Percentiles rank a stretch among this genome's conserved stretches.
These are phyloP conservation scores for Poeciliopsis prolifica DNA, from an alignment of 2,113 vertebrate genomes.

Conservation along the genomic window DNA sequence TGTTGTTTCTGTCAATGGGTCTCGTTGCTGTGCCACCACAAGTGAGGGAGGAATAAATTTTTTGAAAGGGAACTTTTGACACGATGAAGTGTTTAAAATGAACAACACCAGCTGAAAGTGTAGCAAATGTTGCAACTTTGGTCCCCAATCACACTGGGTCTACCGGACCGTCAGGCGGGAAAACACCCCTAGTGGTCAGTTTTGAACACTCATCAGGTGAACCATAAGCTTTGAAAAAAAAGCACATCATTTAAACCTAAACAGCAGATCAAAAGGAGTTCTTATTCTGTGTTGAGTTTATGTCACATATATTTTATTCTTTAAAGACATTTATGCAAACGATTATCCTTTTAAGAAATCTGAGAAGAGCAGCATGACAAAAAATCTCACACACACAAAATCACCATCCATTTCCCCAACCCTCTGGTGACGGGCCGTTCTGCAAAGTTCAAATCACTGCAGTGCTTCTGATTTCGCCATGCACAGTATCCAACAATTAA, in stretches of 20 bases:
- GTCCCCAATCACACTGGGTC: too few species aligned
- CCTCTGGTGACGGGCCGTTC: conserved; percentile 49
- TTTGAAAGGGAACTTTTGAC: too few species aligned
- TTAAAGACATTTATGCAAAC: neutral
- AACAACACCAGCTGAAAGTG: too few species aligned
- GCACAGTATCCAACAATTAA: conserved; percentile 64
- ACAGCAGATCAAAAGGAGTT: neutral
- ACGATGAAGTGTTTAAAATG: too few species aligned
- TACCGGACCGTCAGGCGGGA: too few species aligned
- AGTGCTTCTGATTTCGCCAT: conserved; percentile 61
- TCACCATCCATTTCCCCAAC: conserved; percentile 24
- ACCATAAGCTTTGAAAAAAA: neutral
- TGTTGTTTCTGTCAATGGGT: too few species aligned
- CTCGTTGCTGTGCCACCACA: too few species aligned
- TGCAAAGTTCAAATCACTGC: conserved; percentile 55
- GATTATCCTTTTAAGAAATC: neutral
- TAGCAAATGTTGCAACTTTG: too few species aligned
- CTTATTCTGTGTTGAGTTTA: neutral
- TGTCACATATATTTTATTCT: neutral
- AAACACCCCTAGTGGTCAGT: neutral
- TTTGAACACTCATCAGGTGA: conserved; percentile 7
- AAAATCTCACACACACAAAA: conserved; percentile 32
- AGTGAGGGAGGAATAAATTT: too few species aligned
- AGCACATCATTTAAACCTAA: neutral
- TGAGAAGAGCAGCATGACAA: conserved; percentile 7